Evolutionary conservation across 2,888 invertebrate genomes (phyloP), one percentile per base, ranked within the genome.

Genomic region (Lamellibrachia satsuma): DNA sequence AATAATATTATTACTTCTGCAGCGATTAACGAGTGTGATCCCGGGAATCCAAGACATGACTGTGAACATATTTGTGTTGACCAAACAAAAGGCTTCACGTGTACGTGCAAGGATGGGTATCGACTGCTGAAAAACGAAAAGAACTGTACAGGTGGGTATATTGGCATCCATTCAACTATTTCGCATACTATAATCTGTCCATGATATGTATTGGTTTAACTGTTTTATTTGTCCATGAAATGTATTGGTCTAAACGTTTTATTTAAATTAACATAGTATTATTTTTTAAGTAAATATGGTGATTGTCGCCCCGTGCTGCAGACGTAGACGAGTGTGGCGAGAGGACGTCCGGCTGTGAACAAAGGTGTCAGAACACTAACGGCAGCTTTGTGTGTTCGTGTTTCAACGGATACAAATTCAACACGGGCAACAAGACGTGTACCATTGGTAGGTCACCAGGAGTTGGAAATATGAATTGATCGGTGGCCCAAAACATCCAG

Each of bases 381-480:
- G 91, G 91, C 52, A 91, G 91, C 57, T 91, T 39, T 27, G 52
- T 55, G 11, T 91, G 91, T n/a, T 55, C 52, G 39, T 91, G 91
- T 22, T 11, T 91, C 9, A 52, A 52, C 91, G 91, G 91, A 11
- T 91, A 52, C 55, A 91, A 52, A 55, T 8, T 91, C 15, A 22
- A 55, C 39, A 57, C n/a, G 3, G 52, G 52, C 55, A 52, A 91
- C n/a, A 52, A 91, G 27, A 91, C 52, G 39, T 91, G 91, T 15
- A 11, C 22, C 75, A 75, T 75, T 75, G 75, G 75, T 75, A 75
- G n/a, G 22, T 15, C 75, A 15, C 15, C 15, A 75, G n/a, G 4
- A n/a, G 22, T 75, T 2, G 75, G 15, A 15, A n/a, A 22, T 75
- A 75, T 75, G 15, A 4, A 75, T 7, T 11, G 22, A n/a, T 75